phyloP scores from a whole-genome alignment of 2,797 vertebrate species.

The Lepilemur septentrionalis region DNA sequence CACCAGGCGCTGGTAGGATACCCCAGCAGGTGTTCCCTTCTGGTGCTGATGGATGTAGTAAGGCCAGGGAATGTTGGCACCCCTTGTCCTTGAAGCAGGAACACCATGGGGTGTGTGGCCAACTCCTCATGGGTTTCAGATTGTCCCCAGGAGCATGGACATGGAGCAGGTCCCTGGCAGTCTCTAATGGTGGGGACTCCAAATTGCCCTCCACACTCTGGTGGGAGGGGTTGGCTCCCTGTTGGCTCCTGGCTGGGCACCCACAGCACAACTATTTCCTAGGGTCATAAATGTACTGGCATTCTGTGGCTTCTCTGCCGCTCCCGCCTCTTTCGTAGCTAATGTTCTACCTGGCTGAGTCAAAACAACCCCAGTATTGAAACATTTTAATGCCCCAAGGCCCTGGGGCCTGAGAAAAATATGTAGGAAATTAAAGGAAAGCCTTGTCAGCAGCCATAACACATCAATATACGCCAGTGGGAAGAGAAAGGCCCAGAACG shows the following conservation, averaged over 20 bases:
- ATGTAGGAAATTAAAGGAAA: background rate
- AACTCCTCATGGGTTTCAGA: background rate
- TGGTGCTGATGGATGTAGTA: too few species aligned
- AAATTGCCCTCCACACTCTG: background rate
- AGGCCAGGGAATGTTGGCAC: background rate
- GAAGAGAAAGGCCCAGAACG: background rate
- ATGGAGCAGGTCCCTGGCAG: background rate
- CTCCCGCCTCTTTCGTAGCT: background rate
- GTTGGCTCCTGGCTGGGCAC: background rate
- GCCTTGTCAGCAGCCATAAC: background rate
- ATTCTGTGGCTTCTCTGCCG: background rate
- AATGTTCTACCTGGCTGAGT: background rate
- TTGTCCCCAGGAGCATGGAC: background rate
- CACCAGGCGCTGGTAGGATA: background rate
- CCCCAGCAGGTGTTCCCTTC: background rate
- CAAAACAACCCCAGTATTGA: background rate
- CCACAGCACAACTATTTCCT: background rate
- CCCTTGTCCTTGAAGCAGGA: background rate
- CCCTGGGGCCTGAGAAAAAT: background rate
- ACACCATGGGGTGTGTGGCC: background rate
- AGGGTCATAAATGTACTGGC: background rate
- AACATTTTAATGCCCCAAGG: background rate
- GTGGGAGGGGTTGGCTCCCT: background rate
- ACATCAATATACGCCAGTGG: background rate
- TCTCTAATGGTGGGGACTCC: accelerated